Base-by-base conservation (phyloP, 2,113 vertebrate genomes). In the Menura novaehollandiae region DNA sequence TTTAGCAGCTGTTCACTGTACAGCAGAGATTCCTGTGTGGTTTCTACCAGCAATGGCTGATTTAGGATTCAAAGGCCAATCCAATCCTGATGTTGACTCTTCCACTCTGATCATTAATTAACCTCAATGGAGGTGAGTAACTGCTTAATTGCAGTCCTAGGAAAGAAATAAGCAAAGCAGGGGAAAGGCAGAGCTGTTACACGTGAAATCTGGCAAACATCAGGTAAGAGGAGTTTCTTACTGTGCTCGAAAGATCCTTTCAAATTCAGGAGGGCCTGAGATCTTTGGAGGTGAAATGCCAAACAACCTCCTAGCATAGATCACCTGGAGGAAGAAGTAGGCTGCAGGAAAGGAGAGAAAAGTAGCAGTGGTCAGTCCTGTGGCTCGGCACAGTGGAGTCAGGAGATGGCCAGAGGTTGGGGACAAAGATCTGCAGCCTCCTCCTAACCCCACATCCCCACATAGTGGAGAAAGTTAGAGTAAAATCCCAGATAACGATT, bases 241-340 rank as follows among this genome's bases (percentile, higher is more conserved):
- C 99, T 99, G 99, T 44, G 99, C 99, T 97, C 99, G 98, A 97
- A 98, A 99, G 93, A 99, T 66, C 37, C 99, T 97, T 74, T 99
- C 97, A 85, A 99, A 99, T 87, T 98, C 98, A 2, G 98, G 98
- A 2, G 98, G 98, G 16, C 99, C 99, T 3, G 96, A 80, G 23
- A 97, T 98, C 85, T 96, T 78, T 2, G 99, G 99, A 3, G 99
- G 99, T 9, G 98, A 96, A 68, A 99, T 95, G 0, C 97, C 97
- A 73, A 98, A 98, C 52, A 91, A 96, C 39, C 99, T 98, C 86
- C 99, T 97, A 37, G 98, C 98, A 3, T 97, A 95, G 78, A 99
- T 99, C 69, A 99, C 99, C 98, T 99, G 98, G 32, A 99, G 97
- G 41, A 98, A 98, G 97, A 99, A 99, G 92, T 99, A 99, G 11